These are phyloP conservation scores for Lagopus muta DNA, from an alignment of 2,113 vertebrate genomes.

Conservation along the genomic window DNA sequence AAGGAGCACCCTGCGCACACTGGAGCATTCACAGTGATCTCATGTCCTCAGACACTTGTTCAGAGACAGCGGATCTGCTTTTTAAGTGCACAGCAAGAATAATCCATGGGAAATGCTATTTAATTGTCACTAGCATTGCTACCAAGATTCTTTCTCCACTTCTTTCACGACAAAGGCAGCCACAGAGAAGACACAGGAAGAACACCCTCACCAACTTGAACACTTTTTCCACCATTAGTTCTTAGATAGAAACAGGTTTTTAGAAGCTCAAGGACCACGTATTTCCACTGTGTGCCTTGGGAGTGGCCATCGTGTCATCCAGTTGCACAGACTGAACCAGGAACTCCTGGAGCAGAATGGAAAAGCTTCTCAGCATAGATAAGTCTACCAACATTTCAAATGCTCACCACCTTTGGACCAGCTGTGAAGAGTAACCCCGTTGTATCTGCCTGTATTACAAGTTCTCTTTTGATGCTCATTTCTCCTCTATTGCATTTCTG, in stretches of 20 bases:
- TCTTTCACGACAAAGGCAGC: not conserved
- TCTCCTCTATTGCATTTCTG: conserved; percentile 44
- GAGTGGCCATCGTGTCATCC: not conserved
- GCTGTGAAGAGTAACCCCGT: not conserved
- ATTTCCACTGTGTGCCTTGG: not conserved
- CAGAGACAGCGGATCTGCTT: not conserved
- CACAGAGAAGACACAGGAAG: not conserved
- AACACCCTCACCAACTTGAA: not conserved
- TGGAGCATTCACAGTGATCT: not conserved
- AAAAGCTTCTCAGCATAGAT: not conserved
- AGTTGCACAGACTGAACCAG: not conserved
- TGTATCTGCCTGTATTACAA: conserved; percentile 15
- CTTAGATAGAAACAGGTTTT: not conserved
- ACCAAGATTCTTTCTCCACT: not conserved
- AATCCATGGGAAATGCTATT: not conserved
- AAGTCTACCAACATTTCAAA: not conserved
- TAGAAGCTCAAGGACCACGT: not conserved
- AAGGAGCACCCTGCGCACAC: not conserved
- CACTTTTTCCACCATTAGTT: not conserved
- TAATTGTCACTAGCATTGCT: not conserved
- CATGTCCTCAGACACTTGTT: not conserved
- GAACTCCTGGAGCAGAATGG: not conserved
- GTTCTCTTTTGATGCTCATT: conserved; percentile 47
- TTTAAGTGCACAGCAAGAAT: not conserved
- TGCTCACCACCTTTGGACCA: not conserved